Evolutionary conservation across 2,888 invertebrate genomes (phyloP).

Genomic region (Cryptus viduatorius): DNA sequence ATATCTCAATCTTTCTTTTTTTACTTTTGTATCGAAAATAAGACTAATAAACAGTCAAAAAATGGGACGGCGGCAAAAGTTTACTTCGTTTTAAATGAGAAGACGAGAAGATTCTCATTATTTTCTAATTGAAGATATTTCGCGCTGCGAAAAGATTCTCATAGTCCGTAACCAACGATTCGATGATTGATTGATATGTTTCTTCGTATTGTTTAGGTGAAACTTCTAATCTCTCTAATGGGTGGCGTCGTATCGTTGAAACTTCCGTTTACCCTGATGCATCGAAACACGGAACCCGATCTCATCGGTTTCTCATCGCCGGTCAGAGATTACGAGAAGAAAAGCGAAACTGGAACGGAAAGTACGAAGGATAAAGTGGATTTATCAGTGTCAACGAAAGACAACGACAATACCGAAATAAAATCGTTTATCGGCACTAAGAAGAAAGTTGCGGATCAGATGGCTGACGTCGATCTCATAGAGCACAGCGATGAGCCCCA

Average conservation of each 20-base stretch:
- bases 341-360: constrained; percentile 50
- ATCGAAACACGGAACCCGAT: constrained; percentile 89
- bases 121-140: not conserved
- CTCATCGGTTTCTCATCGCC: constrained; percentile 85
- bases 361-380: constrained; percentile 66
- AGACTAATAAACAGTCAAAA: too few relatives aligned
- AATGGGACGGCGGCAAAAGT: not conserved
- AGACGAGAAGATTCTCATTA: too few relatives aligned
- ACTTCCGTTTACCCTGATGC: constrained; percentile 92
- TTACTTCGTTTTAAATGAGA: too few relatives aligned
- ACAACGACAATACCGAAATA: constrained; percentile 48
- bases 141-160: not conserved
- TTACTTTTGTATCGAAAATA: too few relatives aligned
- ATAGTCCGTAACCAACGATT: not conserved
- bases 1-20: not conserved
- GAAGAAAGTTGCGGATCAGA: constrained; percentile 66
- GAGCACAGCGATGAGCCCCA: constrained; percentile 78
- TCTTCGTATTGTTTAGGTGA: constrained; percentile 85
- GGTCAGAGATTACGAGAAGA: constrained; percentile 65
- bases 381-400: constrained; percentile 12
- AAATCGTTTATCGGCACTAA: constrained; percentile 41
- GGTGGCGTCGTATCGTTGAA: constrained; percentile 93
- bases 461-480: constrained; percentile 79
- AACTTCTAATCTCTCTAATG: constrained; percentile 92
- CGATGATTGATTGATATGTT: not conserved